Evolutionary conservation across 2,888 invertebrate species (phyloP), one percentile per base, ranked within the genome.

Genomic region (Dromius quadrimaculatus): DNA sequence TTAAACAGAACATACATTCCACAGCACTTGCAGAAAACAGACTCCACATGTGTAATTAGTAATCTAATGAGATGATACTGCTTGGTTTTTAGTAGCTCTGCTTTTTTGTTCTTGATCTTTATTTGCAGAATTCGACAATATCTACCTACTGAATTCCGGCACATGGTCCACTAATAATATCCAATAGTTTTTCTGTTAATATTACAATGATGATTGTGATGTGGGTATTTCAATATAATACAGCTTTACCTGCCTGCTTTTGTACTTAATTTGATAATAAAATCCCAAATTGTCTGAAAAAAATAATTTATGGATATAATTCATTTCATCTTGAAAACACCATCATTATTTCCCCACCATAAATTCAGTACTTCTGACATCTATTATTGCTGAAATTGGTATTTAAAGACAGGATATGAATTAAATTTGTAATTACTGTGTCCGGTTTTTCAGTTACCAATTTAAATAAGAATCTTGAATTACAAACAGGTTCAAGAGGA

Each of bases 391-490:
- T 54, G 50, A 28, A 54, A 54, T 54, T 54, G 28, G 28, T 54
- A 15, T 8, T 11, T 15, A 23, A 28, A 11, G 28, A 54, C 50
- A 54, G 50, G 50, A 54, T 28, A 54, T 54, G 28, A 28, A 28
- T 62, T 20, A 62, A 23, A 62, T 15, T 62, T 62, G 22, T 43
- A 62, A 62, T 23, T 41, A 41, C 41, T 62, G 41, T 41, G 28
- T 62, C 41, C 43, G 19, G 28, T 62, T 28, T 38, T 19, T 36
- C 20, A 59, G 20, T 19, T 43, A 43, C 13, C 41, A 23, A 62
- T 62, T 22, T 28, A 41, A 62, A 62, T 62, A 62, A 62, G 62
- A 62, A 41, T 28, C 62, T 62, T 62, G 62, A 23, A 17, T 28
- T 28, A 8, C 28, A 20, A 15, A 38, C 62, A 62, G 43, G 62